These are phyloP conservation scores for Selenia dentaria DNA, from an alignment of 2,888 invertebrate genomes.

Conservation along the genomic window DNA sequence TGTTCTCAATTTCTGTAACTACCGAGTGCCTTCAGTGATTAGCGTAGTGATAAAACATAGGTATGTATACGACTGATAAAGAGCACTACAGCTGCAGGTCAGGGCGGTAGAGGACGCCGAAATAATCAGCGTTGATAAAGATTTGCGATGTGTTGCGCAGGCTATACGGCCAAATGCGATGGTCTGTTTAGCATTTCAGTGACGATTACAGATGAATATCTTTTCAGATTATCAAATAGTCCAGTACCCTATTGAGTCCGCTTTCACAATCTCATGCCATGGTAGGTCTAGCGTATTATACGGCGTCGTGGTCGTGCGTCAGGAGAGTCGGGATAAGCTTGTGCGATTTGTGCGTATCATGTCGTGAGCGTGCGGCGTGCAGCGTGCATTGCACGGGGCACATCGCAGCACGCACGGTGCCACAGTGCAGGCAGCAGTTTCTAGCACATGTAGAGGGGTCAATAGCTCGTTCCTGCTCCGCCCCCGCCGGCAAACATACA, in stretches of 20 bases:
- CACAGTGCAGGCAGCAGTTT: slow-evolving; percentile 32
- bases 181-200: no score
- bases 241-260: no score
- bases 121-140: slow-evolving; percentile 28
- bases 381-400: slow-evolving; percentile 33
- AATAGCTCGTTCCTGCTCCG: slow-evolving; percentile 59
- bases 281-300: no score
- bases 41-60: slow-evolving; percentile 4
- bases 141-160: slow-evolving; percentile 18
- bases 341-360: no score
- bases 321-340: no score
- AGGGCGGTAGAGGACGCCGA: slow-evolving; percentile 14
- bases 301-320: no score
- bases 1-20: no score
- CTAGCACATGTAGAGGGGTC: slow-evolving; percentile 64
- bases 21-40: no score
- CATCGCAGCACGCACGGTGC: slow-evolving; percentile 18
- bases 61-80: slow-evolving; percentile 9
- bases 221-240: no score
- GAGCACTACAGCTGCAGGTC: slow-evolving; percentile 20
- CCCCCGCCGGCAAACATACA: slow-evolving; percentile 26
- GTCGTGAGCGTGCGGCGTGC: slow-evolving; percentile 21
- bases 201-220: not conserved
- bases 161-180: not conserved
- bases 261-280: no score